Evolutionary conservation across 2,113 vertebrate species (phyloP).

Genomic region (Pimephales promelas): DNA sequence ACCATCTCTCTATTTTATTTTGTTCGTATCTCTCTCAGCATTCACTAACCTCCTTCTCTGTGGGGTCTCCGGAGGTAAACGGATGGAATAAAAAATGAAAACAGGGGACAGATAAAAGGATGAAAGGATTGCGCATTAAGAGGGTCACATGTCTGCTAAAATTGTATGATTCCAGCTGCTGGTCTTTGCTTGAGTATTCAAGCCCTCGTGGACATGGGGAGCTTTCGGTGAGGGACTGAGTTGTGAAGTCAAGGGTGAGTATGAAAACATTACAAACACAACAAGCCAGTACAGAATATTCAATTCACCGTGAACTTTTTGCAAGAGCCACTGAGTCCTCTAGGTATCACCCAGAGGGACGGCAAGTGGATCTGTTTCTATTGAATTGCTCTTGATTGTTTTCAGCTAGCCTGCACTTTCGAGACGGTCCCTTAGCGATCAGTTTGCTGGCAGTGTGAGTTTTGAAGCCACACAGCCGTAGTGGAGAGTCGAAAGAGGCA

Average conservation of each 20-base stretch:
- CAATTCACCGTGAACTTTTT: slow-evolving; percentile 6
- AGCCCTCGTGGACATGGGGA: slow-evolving; percentile 3
- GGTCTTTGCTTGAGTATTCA: slow-evolving; percentile 30
- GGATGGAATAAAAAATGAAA: neutral
- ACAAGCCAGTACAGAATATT: neutral
- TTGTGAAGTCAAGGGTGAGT: neutral
- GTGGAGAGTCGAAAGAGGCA: slow-evolving; percentile 37
- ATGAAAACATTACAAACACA: neutral
- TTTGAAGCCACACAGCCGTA: slow-evolving; percentile 59
- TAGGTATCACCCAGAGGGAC: neutral
- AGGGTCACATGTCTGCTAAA: slow-evolving; percentile 17
- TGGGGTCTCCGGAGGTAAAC: neutral
- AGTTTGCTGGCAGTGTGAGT: slow-evolving; percentile 53
- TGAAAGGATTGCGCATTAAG: slow-evolving; percentile 27
- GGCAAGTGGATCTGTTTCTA: slow-evolving; percentile 6
- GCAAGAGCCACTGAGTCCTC: slow-evolving; percentile 16
- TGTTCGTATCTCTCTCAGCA: neutral
- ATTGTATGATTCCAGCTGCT: slow-evolving; percentile 21
- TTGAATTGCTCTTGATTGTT: neutral
- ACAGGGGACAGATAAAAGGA: neutral
- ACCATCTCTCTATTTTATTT: neutral
- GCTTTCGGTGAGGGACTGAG: neutral
- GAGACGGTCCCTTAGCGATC: slow-evolving; percentile 59
- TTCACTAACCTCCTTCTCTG: neutral
- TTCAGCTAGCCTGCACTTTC: slow-evolving; percentile 51